Conservation (phyloP, 1,140 invertebrate species). For the Trachymyrmex septentrionalis region DNA sequence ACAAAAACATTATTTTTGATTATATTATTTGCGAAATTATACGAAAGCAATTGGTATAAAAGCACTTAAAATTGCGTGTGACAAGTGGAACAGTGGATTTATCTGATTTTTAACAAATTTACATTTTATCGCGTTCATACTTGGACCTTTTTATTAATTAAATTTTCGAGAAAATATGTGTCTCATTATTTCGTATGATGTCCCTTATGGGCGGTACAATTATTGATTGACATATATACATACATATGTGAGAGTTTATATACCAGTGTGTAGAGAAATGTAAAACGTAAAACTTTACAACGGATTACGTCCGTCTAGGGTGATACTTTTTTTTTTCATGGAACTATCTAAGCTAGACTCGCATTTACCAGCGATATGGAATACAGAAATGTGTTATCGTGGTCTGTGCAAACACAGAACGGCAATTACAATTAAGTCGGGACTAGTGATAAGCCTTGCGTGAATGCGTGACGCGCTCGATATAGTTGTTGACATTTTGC, state of each 20-base stretch:
- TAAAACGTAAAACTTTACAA: conserved; percentile 14
- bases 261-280: neutral
- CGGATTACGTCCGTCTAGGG: neutral
- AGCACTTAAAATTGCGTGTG: neutral
- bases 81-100: conserved; percentile 15
- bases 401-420: conserved; percentile 64
- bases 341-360: conserved; percentile 42
- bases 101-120: conserved; percentile 47
- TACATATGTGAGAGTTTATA: neutral
- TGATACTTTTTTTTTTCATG: conserved; percentile 10
- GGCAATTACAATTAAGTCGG: conserved; percentile 76
- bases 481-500: conserved; percentile 70
- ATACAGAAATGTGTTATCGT: conserved; percentile 73
- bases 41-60: conserved; percentile 13
- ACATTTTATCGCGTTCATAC: conserved; percentile 1
- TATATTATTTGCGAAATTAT: neutral
- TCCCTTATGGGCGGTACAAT: conserved; percentile 5
- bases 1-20: neutral
- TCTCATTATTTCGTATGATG: conserved; percentile 36
- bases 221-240: conserved; percentile 42
- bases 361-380: conserved; percentile 42
- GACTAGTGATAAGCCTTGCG: conserved; percentile 71
- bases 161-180: conserved; percentile 12
- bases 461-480: conserved; percentile 73
- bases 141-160: conserved; percentile 33